Base-by-base conservation (phyloP, 2,113 vertebrate species). In the Ameiurus melas region DNA sequence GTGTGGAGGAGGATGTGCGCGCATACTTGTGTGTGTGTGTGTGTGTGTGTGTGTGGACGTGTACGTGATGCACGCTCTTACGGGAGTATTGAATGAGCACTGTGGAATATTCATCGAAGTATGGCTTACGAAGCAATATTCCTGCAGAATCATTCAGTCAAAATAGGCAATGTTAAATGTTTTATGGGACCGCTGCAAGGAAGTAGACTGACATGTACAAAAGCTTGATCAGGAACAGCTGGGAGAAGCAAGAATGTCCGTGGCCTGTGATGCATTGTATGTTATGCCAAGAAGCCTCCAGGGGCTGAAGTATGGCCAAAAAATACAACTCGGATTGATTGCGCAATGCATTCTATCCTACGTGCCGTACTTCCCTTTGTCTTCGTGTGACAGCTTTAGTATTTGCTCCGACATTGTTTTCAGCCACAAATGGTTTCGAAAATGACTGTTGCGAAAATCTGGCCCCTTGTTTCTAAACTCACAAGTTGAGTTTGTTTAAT, bases 201-300 rank as follows among this genome's bases (percentile, higher is more conserved):
- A 86, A 86, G 60, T 68, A 55, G 79, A 90, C 30, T 47, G 84
- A 58, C 84, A 84, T 89, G 30, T 73, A 86, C 55, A 85, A 84
- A 89, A 43, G 39, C 85, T 89, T 89, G 87, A 85, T 87, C 66
- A 89, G 85, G 47, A 89, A 86, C 87, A 90, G 90, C 87, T 89
- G 90, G 89, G 81, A 80, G 85, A 90, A 77, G 83, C 82, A 87
- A n/a, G 79, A 87, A 86, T 84, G 85, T 83, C 84, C 30, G 16
- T 79, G 79, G 84, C 71, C 60, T 53, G 81, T 60, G 53, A 77
- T 60, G 87, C 80, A 81, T 82, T 90, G 64, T 73, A 33, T 79
- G 71, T 88, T 84, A 88, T 84, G 85, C 87, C 84, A 86, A 84
- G 30, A 89, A 71, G 39, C 20, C 89, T 86, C 73, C 47, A 84